Base-by-base conservation (phyloP, 2,797 vertebrate genomes). In the Parauchenoglanis ngamensis region DNA sequence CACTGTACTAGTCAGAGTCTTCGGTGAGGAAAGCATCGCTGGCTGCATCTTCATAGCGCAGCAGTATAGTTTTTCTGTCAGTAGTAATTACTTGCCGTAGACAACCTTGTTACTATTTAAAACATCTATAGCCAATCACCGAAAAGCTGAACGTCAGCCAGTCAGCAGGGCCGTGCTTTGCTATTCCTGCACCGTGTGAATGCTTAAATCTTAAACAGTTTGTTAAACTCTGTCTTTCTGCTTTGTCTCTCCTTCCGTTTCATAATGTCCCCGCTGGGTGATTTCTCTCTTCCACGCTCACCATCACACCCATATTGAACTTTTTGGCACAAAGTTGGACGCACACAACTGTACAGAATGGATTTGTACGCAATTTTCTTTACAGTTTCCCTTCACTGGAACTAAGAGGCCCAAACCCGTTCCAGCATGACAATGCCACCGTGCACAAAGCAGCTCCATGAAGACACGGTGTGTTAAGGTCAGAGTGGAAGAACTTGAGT, bases 1-100 rank as follows among this genome's bases (percentile, higher is more conserved):
- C 52, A 63, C 35, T 46, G 7, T 84, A 68, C 59, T 89, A 78
- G 31, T 67, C 75, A 8, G 25, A 59, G 31, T 80, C 78, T 80
- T 44, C 11, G 77, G 23, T 21, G 28, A 57, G 31, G 21, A 46
- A 0, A 23, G 57, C 12, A 63, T 63, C 59, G 17, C 3, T 46
- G 46, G 7, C 44, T 67, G 44, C 12, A 10, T 44, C 56, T 79
- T 54, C 12, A 44, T 44, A 46, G 61, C 19, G 25, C 46, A 83
- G 44, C 13, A 49, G 7, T 49, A 65, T 28, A 19, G 80, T 54
- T 68, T 82, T 49, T 28, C 59, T 82, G 40, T 28, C 46, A 68
- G 15, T 67, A 15, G 15, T 65, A 28, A 82, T 82, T 82, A 67
- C 21, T 21, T 54, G 46, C 61, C 63, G 52, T 13, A 52, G 44